Percentiles rank a stretch among this genome's conserved stretches.
Conservation (phyloP, 1,140 invertebrate genomes). For the Ylistrum balloti region DNA sequence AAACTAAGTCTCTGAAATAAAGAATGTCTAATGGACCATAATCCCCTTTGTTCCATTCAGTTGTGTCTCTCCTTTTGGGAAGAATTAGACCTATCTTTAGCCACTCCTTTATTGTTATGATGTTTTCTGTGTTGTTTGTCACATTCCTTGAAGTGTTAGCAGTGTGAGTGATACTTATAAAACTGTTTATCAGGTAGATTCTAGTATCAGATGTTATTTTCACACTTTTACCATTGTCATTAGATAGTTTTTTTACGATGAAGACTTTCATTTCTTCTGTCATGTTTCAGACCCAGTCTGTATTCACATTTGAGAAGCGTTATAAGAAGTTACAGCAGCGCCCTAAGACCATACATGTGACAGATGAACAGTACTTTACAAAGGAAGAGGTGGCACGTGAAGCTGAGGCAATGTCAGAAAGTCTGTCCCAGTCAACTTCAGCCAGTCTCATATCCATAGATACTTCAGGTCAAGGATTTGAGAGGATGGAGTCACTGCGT, state of each 20-base stretch:
- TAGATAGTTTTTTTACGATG: background rate
- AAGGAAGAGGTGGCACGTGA: conserved; percentile 53
- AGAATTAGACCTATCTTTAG: background rate
- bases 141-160: background rate
- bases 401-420: conserved; percentile 56
- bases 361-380: conserved; percentile 64
- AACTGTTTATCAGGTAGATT: background rate
- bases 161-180: background rate
- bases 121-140: background rate
- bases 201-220: no score
- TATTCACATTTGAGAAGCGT: conserved; percentile 70
- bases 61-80: background rate
- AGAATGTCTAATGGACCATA: background rate
- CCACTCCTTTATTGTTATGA: background rate
- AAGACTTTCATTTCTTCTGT: background rate
- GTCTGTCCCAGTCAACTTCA: conserved; percentile 70
- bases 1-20: background rate
- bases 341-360: conserved; percentile 71
- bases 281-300: conserved; percentile 64
- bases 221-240: background rate
- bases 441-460: conserved; percentile 75
- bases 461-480: conserved; percentile 75
- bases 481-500: conserved; percentile 76
- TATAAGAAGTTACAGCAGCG: conserved; percentile 73
- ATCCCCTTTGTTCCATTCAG: background rate